Conservation (phyloP, 2,797 vertebrate species). For the Arrhamphus sclerolepis region DNA sequence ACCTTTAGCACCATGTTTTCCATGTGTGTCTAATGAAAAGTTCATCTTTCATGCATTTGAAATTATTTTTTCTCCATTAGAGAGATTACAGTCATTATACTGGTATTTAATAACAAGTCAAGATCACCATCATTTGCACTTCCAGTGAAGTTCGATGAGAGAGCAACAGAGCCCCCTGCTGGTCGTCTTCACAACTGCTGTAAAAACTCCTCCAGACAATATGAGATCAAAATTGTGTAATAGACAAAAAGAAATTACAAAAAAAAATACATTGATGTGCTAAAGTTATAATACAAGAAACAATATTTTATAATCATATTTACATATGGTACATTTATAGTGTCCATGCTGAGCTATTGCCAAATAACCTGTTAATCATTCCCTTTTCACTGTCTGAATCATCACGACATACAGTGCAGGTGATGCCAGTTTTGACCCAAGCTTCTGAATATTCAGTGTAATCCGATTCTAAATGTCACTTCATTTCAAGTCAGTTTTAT, state of each 20-base stretch:
- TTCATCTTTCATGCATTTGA: neutral
- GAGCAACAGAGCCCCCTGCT: constrained; percentile 57
- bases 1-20: constrained; percentile 30
- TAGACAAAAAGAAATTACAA: constrained; percentile 22
- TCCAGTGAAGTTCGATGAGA: constrained; percentile 26
- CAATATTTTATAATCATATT: constrained; percentile 44
- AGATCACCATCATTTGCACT: neutral
- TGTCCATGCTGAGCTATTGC: constrained; percentile 51
- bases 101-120: constrained; percentile 12
- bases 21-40: constrained; percentile 12
- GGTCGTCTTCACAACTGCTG: constrained; percentile 32
- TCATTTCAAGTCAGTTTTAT: constrained; percentile 18
- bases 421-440: neutral
- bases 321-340: constrained; percentile 51
- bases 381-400: neutral
- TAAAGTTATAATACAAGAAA: constrained; percentile 24
- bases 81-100: constrained; percentile 24
- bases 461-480: constrained; percentile 9
- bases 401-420: neutral
- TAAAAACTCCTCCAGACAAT: constrained; percentile 35
- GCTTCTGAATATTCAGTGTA: constrained; percentile 5
- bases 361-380: neutral
- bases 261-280: neutral
- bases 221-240: constrained; percentile 18
- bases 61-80: neutral